These are phyloP conservation scores for Trimorus sp. DNA, from an alignment of 2,888 invertebrate species.

Conservation along the genomic window DNA sequence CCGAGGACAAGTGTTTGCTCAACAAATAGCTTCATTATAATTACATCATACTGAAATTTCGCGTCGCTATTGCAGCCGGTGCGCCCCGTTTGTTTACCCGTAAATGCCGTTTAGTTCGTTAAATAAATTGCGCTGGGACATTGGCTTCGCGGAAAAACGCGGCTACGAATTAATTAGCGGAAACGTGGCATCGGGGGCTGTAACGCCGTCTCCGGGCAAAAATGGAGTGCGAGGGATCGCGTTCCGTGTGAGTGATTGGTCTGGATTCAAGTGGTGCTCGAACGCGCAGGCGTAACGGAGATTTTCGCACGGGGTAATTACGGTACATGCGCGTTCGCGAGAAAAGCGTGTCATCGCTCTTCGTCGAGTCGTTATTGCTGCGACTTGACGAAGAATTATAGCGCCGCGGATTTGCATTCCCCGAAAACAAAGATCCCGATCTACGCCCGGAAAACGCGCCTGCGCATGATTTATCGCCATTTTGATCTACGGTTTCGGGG, in stretches of 20 bases:
- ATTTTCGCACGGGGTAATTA: slow-evolving; percentile 38
- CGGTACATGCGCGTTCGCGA: slow-evolving; percentile 27
- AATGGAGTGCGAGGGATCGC: slow-evolving; percentile 2
- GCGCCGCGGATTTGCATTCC: too few relatives aligned
- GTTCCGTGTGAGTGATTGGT: slow-evolving; percentile 27
- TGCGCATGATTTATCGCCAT: too few relatives aligned
- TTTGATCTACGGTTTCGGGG: too few relatives aligned
- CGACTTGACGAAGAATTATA: too few relatives aligned
- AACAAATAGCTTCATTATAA: slow-evolving; percentile 35
- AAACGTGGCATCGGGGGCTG: not conserved
- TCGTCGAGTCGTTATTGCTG: slow-evolving; percentile 36
- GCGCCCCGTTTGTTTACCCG: slow-evolving; percentile 12
- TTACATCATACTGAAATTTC: slow-evolving; percentile 37
- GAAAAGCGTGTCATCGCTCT: slow-evolving; percentile 39
- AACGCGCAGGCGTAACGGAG: slow-evolving; percentile 26
- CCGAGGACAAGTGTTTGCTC: slow-evolving; percentile 8
- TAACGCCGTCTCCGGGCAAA: not conserved
- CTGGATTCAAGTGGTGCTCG: slow-evolving; percentile 19
- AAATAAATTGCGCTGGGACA: slow-evolving; percentile 19
- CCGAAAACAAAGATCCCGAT: too few relatives aligned
- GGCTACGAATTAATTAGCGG: slow-evolving; percentile 23
- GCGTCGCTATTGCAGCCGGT: slow-evolving; percentile 14
- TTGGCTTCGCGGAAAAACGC: not conserved
- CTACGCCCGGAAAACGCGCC: too few relatives aligned
- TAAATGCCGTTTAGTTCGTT: not conserved